Evolutionary conservation across 1,140 invertebrate species (phyloP), one percentile per base, ranked within the genome.

Genomic region (Cydia splendana): DNA sequence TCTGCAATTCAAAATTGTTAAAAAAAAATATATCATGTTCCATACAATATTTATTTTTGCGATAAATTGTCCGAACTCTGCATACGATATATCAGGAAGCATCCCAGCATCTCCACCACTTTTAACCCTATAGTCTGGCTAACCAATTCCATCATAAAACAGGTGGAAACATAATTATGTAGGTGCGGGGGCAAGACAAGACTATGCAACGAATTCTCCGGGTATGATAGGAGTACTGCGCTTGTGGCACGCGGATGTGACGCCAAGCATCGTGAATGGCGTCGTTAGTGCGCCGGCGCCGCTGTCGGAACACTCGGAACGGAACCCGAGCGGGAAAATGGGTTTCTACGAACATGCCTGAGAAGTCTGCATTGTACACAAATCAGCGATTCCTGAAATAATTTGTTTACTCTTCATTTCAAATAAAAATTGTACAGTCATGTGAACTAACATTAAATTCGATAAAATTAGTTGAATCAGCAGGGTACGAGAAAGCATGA

Each of bases 241-340:
- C 0, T 2, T 4, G 6, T 18, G 30, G 67, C 67, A 71, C 67
- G 67, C 67, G 67, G 67, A 71, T 71, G 67, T 71, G 67, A 42
- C 67, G 67, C 67, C 45, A 18, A 42, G 15, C 67, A 42, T 45
- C 67, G 65, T 30, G 65, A 67, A 71, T 71, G 67, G 67, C 67
- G 67, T 71, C 67, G 67, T 71, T 71, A 71, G 34, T 38, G 65
- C 65, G 65, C 65, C 30, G 15, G 30, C 34, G 34, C n/a, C 6
- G 57, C 34, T 18, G 67, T n/a, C 30, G 34, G 30, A 69, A 38
- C 28, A 28, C 65, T 7, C n/a, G n/a, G n/a, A n/a, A n/a, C 5
- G 20, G 24, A 20, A 28, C 65, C 18, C 28, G 53, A 57, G 53
- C 18, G 57, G 57, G n/a, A 24, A 62, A 62, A 62, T 13, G 48